These are phyloP conservation scores for Balaenoptera acutorostrata DNA, from an alignment of 2,113 vertebrate species.

Conservation along the genomic window DNA sequence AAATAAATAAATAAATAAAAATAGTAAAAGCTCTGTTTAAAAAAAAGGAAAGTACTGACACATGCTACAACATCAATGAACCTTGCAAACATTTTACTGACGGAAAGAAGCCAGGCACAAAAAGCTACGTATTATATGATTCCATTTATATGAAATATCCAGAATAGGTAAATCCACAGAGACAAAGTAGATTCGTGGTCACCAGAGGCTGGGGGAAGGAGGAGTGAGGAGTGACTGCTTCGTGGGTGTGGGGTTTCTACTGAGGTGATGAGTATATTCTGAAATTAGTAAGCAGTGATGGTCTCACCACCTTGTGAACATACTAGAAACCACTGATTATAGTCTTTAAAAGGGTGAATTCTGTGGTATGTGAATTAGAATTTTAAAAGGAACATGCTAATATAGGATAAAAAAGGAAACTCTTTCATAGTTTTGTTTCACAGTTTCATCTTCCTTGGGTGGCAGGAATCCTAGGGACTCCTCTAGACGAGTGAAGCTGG, in stretches of 20 bases:
- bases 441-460: background rate
- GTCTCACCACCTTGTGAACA: background rate
- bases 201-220: background rate
- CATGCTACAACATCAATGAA: background rate
- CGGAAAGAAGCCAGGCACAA: background rate
- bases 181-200: background rate
- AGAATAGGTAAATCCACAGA: background rate
- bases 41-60: background rate
- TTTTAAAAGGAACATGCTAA: background rate
- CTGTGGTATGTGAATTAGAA: background rate
- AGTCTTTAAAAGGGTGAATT: background rate
- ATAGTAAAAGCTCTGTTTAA: no score
- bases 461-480: background rate
- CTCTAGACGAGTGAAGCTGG: background rate
- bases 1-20: no score
- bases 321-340: background rate
- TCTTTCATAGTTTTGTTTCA: background rate
- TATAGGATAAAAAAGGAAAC: background rate
- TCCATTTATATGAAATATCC: background rate
- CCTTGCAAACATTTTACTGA: background rate
- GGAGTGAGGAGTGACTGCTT: background rate
- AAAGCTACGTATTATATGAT: background rate
- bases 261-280: background rate
- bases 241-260: background rate
- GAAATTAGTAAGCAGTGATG: background rate